Evolutionary conservation across 2,113 vertebrate genomes (phyloP), one percentile per base, ranked within the genome.

Genomic region (Macquaria ambigua): DNA sequence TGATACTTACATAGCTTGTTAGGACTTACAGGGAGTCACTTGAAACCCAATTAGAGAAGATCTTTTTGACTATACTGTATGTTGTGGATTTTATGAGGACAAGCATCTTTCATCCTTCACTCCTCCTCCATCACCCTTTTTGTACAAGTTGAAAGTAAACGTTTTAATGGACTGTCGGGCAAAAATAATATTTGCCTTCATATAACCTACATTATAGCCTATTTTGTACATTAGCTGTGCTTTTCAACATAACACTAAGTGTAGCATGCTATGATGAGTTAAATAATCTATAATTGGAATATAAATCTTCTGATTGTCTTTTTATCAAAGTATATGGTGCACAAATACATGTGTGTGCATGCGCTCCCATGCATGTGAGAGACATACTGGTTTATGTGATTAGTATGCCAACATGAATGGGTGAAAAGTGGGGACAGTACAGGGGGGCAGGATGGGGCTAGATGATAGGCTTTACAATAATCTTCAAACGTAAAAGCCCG

Each of bases 21-120:
- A 15, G 34, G 53, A 15, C 11, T 43, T 14, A 25, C 23, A 66
- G 16, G 1, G 14, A 64, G 23, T 41, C 16, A 11, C 11, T 58
- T 39, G n/a, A 61, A 62, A 52, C 6, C 34, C 16, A 39, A 41
- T 8, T n/a, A 23, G 18, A 43, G 43, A 37, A 23, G 6, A 31
- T 43, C 3, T 68, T 66, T 72, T 15, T 48, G 23, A 37, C 70
- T 31, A 1, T 64, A 37, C 70, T 31, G 1, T 64, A 25, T 74
- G 48, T 74, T 20, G 21, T 67, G 6, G 20, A 59, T 68, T 50
- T 67, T 52, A 74, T 55, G 61, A 31, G 14, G 28, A 31, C 28
- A 31, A 31, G 28, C 39, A 14, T 61, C 20, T 37, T 82, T 20
- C 21, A 41, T 74, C 67, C 62, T 37, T 62, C 39, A 66, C 74